Conservation (phyloP, 1,140 invertebrate species). For the Macrotrachela quadricornifera region DNA sequence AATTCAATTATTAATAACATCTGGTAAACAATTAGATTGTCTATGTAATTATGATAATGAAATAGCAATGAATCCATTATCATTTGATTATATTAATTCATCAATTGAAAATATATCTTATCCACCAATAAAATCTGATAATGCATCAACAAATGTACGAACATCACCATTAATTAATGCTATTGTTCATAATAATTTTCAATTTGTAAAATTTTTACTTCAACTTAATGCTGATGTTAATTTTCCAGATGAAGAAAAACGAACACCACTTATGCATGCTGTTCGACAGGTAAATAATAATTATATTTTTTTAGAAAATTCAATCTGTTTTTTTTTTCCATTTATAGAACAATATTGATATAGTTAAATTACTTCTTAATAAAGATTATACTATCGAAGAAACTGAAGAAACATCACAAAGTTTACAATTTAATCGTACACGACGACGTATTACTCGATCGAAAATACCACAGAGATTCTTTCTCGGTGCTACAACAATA, state of each 20-base stretch:
- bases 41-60: constrained; percentile 5
- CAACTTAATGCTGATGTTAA: constrained; percentile 29
- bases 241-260: constrained; percentile 25
- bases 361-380: constrained; percentile 31
- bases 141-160: constrained; percentile 1
- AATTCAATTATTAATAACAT: constrained; percentile 9
- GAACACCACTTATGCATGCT: constrained; percentile 36
- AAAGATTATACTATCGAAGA: constrained; percentile 12
- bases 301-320: not conserved
- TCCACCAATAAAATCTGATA: not conserved
- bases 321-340: constrained; percentile 1
- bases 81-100: not conserved
- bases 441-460: not conserved
- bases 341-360: constrained; percentile 28
- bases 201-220: constrained; percentile 25
- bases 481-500: not conserved
- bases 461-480: not conserved
- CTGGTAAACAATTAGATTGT: constrained; percentile 10
- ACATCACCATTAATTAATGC: constrained; percentile 26
- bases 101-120: not conserved
- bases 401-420: too few species aligned
- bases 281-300: constrained; percentile 19
- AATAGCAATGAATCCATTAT: not conserved
- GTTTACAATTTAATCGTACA: not conserved
- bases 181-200: constrained; percentile 20